Base-by-base conservation (phyloP, 2,888 invertebrate genomes). In the Hemithea aestivaria region DNA sequence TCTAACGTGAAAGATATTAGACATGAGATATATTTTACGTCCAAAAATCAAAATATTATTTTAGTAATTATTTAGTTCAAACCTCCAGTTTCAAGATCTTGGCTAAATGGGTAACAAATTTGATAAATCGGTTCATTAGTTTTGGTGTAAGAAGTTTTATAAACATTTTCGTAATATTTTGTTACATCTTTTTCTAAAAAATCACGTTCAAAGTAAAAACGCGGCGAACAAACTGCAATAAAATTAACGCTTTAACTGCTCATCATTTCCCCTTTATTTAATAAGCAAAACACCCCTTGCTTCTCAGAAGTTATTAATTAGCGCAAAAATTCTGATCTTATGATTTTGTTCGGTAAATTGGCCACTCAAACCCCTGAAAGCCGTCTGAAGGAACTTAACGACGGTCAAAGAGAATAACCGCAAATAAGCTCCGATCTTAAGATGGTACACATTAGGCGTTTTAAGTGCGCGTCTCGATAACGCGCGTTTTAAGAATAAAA, bases 331-430 rank as follows among this genome's bases (percentile, higher is more conserved):
- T 83, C 80, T 78, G 77, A 77, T 76, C 84, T 84, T 85, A 77
- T 73, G 78, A 80, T 83, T 85, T 84, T 82, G 73, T 79, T 78
- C 77, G 82, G 3, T 16, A 81, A 85, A 85, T 85, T 84, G 85
- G 82, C 84, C 81, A 80, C 87, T 87, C 77, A 68, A 85, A 84
- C 80, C 81, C 80, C 78, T 82, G 80, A 83, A 83, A 80, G 80
- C 80, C 75, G 74, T 79, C 79, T 68, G 70, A 76, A 76, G 81
- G 76, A 85, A 78, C 81, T 81, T 84, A 84, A 87, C 82, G 85
- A 83, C 85, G 85, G 87, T 85, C 85, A 87, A 85, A 85, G 84
- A 80, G 85, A 80, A 84, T 85, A 84, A 85, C 85, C 85, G 79
- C 85, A 87, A 87, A 85, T 83, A 87, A 85, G 83, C 81, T 73